phyloP scores from a whole-genome alignment of 2,888 invertebrate genomes.

The Helleia helle region DNA sequence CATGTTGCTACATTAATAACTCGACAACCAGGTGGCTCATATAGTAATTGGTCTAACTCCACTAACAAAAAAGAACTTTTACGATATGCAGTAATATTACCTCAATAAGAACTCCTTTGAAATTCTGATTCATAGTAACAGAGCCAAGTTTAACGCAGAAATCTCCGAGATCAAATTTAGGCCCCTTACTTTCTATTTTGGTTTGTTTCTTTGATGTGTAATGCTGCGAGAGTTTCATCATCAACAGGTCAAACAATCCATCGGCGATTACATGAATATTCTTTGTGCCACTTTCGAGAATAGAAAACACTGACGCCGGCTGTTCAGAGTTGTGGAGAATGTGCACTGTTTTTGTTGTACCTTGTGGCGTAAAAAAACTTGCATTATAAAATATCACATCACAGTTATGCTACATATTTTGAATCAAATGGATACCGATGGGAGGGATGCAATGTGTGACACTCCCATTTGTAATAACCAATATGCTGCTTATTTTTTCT shows the following conservation, averaged over 20 bases:
- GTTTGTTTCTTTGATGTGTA: slow-evolving; percentile 93
- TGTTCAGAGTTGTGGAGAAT: slow-evolving; percentile 97
- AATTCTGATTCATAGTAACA: slow-evolving; percentile 92
- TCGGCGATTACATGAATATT: slow-evolving; percentile 92
- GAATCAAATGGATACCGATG: too few species aligned
- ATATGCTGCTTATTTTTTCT: too few species aligned
- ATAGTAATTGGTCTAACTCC: too few species aligned
- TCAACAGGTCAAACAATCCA: slow-evolving; percentile 90
- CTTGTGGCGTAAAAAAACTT: too few species aligned
- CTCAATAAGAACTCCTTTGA: slow-evolving; percentile 95
- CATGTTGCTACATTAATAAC: too few species aligned
- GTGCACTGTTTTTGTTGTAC: slow-evolving; percentile 87
- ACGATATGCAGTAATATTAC: too few species aligned
- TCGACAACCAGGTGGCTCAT: too few species aligned
- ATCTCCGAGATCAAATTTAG: slow-evolving; percentile 90
- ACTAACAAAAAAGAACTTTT: too few species aligned
- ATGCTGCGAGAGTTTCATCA: slow-evolving; percentile 90
- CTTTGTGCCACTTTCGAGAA: slow-evolving; percentile 90
- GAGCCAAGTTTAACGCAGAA: slow-evolving; percentile 95
- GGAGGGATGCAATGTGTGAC: too few species aligned
- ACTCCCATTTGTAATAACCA: too few species aligned
- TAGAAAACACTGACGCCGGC: slow-evolving; percentile 94
- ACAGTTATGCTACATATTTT: too few species aligned
- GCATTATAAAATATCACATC: too few species aligned
- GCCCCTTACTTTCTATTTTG: slow-evolving; percentile 92